phyloP scores from a whole-genome alignment of 2,797 vertebrate genomes.

The Chaetodon trifasciatus region DNA sequence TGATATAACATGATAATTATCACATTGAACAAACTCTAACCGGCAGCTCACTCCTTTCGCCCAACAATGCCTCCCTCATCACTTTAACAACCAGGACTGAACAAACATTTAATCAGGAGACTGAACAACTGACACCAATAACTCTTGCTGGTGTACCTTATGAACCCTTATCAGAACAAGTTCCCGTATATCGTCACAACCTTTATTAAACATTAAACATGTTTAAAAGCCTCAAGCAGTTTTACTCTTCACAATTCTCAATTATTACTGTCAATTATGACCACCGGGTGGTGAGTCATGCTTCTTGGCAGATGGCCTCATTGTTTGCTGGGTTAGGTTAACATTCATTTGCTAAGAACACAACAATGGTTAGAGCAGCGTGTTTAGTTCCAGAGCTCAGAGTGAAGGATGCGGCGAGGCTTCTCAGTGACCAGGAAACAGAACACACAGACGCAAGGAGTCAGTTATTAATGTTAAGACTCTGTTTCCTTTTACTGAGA shows the following conservation, averaged over 20 bases:
- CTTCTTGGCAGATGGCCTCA: constrained; percentile 35
- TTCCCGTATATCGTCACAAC: constrained; percentile 3
- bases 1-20: background rate
- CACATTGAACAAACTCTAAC: constrained; percentile 1
- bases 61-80: background rate
- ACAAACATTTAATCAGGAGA: constrained; percentile 23
- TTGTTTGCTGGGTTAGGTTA: constrained; percentile 61
- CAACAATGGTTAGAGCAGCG: constrained; percentile 68
- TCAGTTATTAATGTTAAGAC: constrained; percentile 26
- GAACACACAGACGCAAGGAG: constrained; percentile 19
- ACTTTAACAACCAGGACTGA: constrained; percentile 33
- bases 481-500: constrained; percentile 64
- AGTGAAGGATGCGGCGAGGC: constrained; percentile 52
- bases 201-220: constrained; percentile 55
- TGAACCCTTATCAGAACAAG: constrained; percentile 38
- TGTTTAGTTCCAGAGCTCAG: constrained; percentile 56
- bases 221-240: background rate
- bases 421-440: constrained; percentile 61
- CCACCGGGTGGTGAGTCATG: constrained; percentile 51
- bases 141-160: background rate
- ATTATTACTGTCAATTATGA: constrained; percentile 65
- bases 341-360: constrained; percentile 56
- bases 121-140: constrained; percentile 6
- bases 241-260: constrained; percentile 10
- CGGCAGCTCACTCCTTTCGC: background rate